Conservation (phyloP, 2,888 invertebrate genomes). For the Cerceris ruficornis region DNA sequence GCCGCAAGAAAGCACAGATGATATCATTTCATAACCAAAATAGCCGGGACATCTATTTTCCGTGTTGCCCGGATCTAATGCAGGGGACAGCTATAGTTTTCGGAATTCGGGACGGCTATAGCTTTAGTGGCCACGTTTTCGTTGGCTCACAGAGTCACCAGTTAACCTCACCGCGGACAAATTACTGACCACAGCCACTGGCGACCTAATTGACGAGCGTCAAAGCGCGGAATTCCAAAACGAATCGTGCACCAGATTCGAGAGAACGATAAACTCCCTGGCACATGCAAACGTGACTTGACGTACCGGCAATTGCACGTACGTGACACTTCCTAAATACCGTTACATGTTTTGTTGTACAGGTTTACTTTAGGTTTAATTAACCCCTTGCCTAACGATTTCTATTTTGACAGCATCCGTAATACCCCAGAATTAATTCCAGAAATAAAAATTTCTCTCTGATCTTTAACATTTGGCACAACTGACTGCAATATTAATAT, state of each 20-base stretch:
- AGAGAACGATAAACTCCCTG: slow-evolving; percentile 9
- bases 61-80: slow-evolving; percentile 2
- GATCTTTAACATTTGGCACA: too few species aligned
- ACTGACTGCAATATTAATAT: too few species aligned
- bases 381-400: too few species aligned
- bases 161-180: slow-evolving; percentile 5
- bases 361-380: too few species aligned
- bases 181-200: slow-evolving; percentile 5
- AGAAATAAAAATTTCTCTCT: too few species aligned
- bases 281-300: neutral
- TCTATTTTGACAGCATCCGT: too few species aligned
- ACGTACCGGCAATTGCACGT: neutral
- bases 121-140: neutral
- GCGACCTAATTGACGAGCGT: slow-evolving; percentile 16
- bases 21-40: slow-evolving; percentile 9
- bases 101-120: neutral
- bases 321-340: too few species aligned
- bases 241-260: slow-evolving; percentile 4
- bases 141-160: neutral
- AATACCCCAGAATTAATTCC: too few species aligned
- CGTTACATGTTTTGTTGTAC: too few species aligned
- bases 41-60: slow-evolving; percentile 7
- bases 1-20: neutral
- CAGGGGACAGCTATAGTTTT: neutral
- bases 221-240: slow-evolving; percentile 15